Conservation (phyloP, 2,888 invertebrate species). For the Hermaeophaga mercurialis region DNA sequence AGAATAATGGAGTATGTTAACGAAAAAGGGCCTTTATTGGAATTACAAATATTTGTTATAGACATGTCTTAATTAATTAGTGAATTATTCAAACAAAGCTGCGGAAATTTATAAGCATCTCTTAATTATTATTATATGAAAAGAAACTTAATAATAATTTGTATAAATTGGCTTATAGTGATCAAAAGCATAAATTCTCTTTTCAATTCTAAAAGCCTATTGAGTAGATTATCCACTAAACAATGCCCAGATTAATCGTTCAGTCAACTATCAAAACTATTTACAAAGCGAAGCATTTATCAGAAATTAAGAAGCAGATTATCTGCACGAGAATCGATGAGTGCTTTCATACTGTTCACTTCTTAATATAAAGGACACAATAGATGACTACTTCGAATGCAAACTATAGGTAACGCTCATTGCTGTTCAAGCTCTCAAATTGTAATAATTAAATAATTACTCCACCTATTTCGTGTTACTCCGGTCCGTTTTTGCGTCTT, state of each 20-base stretch:
- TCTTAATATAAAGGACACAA: slow-evolving; percentile 7
- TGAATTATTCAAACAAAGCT: too few species aligned
- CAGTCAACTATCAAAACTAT: too few species aligned
- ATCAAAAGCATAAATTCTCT: too few species aligned
- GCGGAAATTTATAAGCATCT: too few species aligned
- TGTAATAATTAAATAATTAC: slow-evolving; percentile 55
- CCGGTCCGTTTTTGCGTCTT: slow-evolving; percentile 43
- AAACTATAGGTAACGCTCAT: slow-evolving; percentile 38
- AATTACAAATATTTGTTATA: slow-evolving; percentile 11
- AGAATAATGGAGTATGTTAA: slow-evolving; percentile 5
- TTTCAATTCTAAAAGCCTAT: too few species aligned
- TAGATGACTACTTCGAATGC: slow-evolving; percentile 32
- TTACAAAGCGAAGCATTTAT: too few species aligned
- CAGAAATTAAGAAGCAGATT: neutral
- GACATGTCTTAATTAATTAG: neutral
- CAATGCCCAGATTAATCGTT: too few species aligned
- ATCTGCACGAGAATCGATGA: slow-evolving; percentile 3
- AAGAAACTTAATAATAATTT: too few species aligned
- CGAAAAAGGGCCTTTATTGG: neutral
- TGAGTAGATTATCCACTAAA: too few species aligned
- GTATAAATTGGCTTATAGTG: too few species aligned
- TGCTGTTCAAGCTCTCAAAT: slow-evolving; percentile 37
- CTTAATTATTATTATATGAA: too few species aligned
- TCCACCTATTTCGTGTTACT: slow-evolving; percentile 54
- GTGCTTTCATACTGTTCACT: neutral